Evolutionary conservation across 2,888 invertebrate species (phyloP), one percentile per base, ranked within the genome.

Genomic region (Ditylenchus weischeri): DNA sequence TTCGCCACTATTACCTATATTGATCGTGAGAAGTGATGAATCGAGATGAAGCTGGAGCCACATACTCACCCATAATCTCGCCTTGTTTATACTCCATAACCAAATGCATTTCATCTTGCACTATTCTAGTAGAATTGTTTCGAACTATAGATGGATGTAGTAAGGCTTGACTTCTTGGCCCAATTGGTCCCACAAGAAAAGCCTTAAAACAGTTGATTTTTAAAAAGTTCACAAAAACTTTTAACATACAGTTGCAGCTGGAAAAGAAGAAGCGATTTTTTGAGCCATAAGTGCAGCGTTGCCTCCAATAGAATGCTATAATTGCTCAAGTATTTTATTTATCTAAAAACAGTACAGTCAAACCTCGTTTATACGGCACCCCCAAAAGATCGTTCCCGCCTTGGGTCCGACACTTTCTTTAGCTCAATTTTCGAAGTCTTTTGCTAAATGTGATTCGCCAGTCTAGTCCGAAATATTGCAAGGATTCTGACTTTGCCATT

Each of bases 231-330:
- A 11, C 23, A 8, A 43, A 54, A 13, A 23, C 18, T 47, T 15
- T 15, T 19, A 57, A 15, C 23, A 57, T 59, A 85, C 85, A 73
- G 83, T 75, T 8, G 83, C 79, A 43, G 83, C 75, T 59, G 84
- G 84, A 69, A 85, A 85, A 59, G 78, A 77, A 19, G 80, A 76
- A 8, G 84, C 81, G 49, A 85, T 83, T 68, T 82, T 83, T 47
- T 81, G 82, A 0, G 85, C 85, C 84, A 86, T 85, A 47, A 86
- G 72, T 8, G 85, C 85, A 11, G 85, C 86, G 79, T 86, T 86
- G 15, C 86, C 86, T 62, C 86, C 86, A 66, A 86, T 82, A 36
- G 43, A 69, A 54, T 64, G 64, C 69, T 62, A n/a, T 62, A 64
- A 70, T 62, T n/a, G 21, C 18, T 21, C 64, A 62, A 21, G 8